A percentile compares a stretch with the other conserved stretches of the same genome.
Evolutionary conservation across 35 echinoderm and acorn worm genomes (phyloP).

Genomic region (Anneissia japonica): DNA sequence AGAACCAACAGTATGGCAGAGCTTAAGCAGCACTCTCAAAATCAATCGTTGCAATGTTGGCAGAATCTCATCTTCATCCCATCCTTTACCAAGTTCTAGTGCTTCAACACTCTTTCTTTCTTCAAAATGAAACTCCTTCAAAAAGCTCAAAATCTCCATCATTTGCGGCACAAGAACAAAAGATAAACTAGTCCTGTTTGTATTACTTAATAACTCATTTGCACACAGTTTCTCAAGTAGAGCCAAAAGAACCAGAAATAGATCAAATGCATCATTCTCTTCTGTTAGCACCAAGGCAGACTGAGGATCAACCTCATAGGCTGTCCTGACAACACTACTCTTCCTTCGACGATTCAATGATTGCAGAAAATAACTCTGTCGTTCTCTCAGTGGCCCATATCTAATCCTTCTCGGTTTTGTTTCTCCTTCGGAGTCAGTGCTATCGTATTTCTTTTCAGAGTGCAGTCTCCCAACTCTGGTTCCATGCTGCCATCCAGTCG

Average conservation of each 20-base stretch:
- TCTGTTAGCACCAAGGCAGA: constrained; percentile 11
- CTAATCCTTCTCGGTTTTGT: not conserved
- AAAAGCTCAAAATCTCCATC: constrained; percentile 45
- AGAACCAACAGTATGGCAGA: constrained; percentile 67
- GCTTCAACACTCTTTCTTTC: not conserved
- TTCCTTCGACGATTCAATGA: constrained; percentile 24
- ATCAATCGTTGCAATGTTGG: constrained; percentile 67
- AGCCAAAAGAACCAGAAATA: constrained; percentile 65
- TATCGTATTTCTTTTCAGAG: not conserved
- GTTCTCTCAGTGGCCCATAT: constrained; percentile 16
- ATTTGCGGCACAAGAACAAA: constrained; percentile 79
- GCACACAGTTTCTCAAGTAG: constrained; percentile 73
- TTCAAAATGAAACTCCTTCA: constrained; percentile 32
- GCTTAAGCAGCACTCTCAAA: constrained; percentile 66
- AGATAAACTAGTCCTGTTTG: constrained; percentile 55
- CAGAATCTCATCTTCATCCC: constrained; percentile 36
- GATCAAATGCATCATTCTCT: constrained; percentile 59
- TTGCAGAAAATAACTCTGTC: constrained; percentile 20
- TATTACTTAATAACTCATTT: constrained; percentile 72
- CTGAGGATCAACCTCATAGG: constrained; percentile 34
- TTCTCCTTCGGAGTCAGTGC: not conserved
- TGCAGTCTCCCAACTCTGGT: not conserved
- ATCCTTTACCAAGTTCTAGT: not conserved
- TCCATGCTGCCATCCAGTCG: not conserved
- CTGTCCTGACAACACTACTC: constrained; percentile 30